Conservation (phyloP, 2,113 vertebrate genomes). For the Muntiacus muntjak region DNA sequence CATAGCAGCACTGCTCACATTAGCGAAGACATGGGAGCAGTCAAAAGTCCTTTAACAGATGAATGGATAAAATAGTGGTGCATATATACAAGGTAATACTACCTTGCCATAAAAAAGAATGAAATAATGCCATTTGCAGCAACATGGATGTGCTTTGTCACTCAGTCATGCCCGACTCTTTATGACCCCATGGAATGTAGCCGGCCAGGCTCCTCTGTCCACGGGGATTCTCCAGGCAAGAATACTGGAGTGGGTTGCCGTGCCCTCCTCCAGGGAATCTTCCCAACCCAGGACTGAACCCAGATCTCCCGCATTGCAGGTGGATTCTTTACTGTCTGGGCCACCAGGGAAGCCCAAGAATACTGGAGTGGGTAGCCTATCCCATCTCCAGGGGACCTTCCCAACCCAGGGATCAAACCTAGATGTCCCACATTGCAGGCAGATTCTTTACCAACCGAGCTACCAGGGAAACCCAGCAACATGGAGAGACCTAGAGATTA, state of each 20-base stretch:
- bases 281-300: background rate
- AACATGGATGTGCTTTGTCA: background rate
- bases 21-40: background rate
- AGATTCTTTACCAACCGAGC: background rate
- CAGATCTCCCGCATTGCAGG: background rate
- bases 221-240: accelerated
- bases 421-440: background rate
- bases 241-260: background rate
- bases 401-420: background rate
- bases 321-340: background rate
- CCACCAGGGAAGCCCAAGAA: background rate
- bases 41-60: background rate
- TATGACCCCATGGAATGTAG: background rate
- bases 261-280: background rate
- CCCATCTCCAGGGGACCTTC: background rate
- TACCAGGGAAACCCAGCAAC: background rate
- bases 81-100: background rate
- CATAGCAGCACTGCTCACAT: background rate
- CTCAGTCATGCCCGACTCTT: background rate
- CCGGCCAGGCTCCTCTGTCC: background rate
- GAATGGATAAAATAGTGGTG: background rate
- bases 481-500: background rate
- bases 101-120: background rate
- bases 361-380: background rate
- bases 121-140: background rate